These are phyloP conservation scores for Phanerotoma sp. DNA, from an alignment of 2,888 invertebrate genomes.

Conservation along the genomic window DNA sequence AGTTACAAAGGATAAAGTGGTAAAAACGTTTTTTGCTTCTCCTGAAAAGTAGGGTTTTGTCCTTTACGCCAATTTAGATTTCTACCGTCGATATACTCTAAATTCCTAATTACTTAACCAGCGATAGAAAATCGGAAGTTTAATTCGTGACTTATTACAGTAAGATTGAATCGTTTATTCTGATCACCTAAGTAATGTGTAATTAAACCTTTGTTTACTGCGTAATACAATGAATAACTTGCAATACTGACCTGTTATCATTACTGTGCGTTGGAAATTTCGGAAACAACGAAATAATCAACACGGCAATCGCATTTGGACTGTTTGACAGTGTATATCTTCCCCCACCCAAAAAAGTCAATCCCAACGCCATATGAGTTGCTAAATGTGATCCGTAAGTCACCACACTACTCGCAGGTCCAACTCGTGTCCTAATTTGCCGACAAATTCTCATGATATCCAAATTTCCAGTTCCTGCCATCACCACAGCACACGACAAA, in stretches of 20 bases:
- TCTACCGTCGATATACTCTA: no score
- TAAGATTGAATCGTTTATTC: no score
- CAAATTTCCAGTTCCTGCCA: conserved; percentile 93
- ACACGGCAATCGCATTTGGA: conserved; percentile 82
- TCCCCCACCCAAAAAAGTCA: conserved; percentile 93
- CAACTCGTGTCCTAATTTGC: conserved; percentile 79
- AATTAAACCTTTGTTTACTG: no score
- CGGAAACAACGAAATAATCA: conserved; percentile 93
- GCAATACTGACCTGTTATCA: conserved; percentile 98
- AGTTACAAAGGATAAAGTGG: no score
- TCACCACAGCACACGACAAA: conserved; percentile 83
- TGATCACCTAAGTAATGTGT: no score
- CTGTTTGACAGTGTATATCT: conserved; percentile 81
- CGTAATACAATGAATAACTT: no score
- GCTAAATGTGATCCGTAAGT: conserved; percentile 93
- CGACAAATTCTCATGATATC: conserved; percentile 80
- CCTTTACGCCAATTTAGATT: no score
- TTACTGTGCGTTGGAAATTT: conserved; percentile 96
- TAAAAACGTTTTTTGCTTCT: no score
- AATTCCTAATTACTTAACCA: no score
- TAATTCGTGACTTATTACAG: no score
- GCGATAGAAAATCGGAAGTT: no score
- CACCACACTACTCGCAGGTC: conserved; percentile 68
- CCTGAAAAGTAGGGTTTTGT: no score
- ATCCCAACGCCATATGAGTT: conserved; percentile 91